Conservation (phyloP, 1,140 invertebrate genomes). For the Latrodectus geometricus region DNA sequence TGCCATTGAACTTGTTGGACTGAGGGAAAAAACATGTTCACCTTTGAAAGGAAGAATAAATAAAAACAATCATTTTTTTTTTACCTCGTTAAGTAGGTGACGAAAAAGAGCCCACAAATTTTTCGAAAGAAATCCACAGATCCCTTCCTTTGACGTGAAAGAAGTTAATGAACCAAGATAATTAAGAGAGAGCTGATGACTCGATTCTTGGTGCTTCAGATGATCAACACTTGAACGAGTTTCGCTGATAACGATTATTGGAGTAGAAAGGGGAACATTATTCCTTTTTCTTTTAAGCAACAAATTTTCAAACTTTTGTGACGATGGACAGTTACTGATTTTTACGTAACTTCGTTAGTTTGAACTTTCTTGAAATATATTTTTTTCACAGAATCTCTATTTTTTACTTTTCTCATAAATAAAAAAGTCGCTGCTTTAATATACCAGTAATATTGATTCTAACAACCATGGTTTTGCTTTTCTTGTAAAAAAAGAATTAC, state of each 20-base stretch:
- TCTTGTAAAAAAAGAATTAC: too few species aligned
- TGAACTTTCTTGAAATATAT: too few species aligned
- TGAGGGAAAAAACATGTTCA: neutral
- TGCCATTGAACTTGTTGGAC: too few species aligned
- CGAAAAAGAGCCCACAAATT: constrained; percentile 1
- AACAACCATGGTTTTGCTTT: too few species aligned
- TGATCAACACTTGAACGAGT: neutral
- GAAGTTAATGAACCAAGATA: neutral
- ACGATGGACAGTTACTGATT: too few species aligned
- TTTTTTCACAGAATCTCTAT: too few species aligned
- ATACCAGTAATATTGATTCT: too few species aligned
- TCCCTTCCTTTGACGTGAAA: neutral
- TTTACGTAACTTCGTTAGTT: too few species aligned
- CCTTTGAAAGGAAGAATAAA: neutral
- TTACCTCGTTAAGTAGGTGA: neutral
- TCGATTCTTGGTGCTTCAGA: neutral
- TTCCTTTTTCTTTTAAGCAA: neutral
- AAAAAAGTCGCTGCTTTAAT: too few species aligned
- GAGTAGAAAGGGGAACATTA: neutral
- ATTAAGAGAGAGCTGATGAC: neutral
- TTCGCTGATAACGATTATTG: neutral
- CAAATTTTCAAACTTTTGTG: neutral
- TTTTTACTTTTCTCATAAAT: too few species aligned
- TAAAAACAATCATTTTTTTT: neutral
- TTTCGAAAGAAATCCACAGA: neutral